A percentile compares a stretch with the other conserved stretches of the same genome.
Conservation (phyloP, 2,113 vertebrate genomes). For the Pollachius pollachius region DNA sequence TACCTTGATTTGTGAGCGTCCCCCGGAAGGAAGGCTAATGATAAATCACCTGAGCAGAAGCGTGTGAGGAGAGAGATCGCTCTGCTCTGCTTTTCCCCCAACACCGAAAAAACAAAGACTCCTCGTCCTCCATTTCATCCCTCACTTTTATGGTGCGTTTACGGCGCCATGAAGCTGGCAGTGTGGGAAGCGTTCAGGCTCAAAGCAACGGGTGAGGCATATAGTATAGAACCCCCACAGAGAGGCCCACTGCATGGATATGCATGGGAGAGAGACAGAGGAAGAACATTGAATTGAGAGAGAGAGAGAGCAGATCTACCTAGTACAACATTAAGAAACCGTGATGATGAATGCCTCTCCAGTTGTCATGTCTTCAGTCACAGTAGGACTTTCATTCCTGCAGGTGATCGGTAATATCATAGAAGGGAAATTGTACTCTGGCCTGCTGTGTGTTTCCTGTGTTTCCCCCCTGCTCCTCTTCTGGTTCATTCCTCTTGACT, state of each 20-base stretch:
- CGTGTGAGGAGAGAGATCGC: not conserved
- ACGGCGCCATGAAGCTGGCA: slow-evolving; percentile 49
- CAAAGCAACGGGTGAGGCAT: slow-evolving; percentile 32
- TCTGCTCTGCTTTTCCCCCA: slow-evolving; percentile 19
- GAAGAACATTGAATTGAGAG: slow-evolving; percentile 11
- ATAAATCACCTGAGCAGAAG: too few relatives aligned
- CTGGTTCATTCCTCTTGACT: not conserved
- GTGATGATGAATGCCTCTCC: too few relatives aligned
- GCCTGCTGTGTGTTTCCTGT: too few relatives aligned
- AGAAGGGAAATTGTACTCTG: too few relatives aligned
- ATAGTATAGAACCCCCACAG: too few relatives aligned
- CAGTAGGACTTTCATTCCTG: too few relatives aligned
- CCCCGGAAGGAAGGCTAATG: too few relatives aligned
- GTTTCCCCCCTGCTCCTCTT: not conserved
- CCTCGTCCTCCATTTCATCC: slow-evolving; percentile 45
- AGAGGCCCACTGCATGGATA: too few relatives aligned
- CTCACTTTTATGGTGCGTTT: slow-evolving; percentile 34
- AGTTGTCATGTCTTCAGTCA: too few relatives aligned
- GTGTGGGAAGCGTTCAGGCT: slow-evolving; percentile 37
- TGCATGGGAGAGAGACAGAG: slow-evolving; percentile 1
- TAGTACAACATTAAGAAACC: too few relatives aligned
- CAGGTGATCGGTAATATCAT: too few relatives aligned
- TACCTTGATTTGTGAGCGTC: too few relatives aligned
- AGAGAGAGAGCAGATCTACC: not conserved
- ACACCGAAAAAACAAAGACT: slow-evolving; percentile 35